These are phyloP conservation scores for Hassar affinis DNA, from an alignment of 2,113 vertebrate genomes.

Conservation along the genomic window DNA sequence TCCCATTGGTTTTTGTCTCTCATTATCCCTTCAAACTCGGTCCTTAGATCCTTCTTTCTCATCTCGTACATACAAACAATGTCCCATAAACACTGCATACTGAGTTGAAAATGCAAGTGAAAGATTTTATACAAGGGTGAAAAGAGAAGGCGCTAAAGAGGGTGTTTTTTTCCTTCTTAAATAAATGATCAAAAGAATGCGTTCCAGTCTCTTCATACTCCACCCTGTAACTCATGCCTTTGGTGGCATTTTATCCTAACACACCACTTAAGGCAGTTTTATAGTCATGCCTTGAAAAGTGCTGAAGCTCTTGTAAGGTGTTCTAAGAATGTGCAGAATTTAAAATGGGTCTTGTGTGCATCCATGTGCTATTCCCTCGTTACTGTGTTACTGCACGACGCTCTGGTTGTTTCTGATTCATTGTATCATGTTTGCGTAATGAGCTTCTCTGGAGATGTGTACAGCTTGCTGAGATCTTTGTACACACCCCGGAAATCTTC, in stretches of 20 bases:
- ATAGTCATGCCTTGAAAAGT: neutral
- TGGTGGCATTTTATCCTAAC: neutral
- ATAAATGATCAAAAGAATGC: constrained; percentile 6
- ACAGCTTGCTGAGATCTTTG: constrained; percentile 60
- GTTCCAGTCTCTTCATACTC: neutral
- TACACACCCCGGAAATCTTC: constrained; percentile 53
- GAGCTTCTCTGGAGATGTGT: constrained; percentile 64
- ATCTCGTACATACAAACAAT: neutral
- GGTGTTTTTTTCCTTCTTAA: neutral
- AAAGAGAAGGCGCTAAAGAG: neutral
- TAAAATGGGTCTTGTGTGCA: no score
- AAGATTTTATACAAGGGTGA: neutral
- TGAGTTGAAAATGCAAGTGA: neutral
- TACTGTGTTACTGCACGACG: constrained; percentile 4
- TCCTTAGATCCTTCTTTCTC: neutral
- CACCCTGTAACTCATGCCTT: neutral
- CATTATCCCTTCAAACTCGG: neutral
- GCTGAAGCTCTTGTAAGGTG: neutral
- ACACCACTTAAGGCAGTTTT: neutral
- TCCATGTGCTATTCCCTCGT: constrained; percentile 12
- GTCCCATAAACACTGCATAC: constrained; percentile 12
- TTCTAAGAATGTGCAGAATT: neutral
- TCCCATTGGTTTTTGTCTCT: neutral
- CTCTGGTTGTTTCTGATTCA: constrained; percentile 42
- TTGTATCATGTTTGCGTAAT: constrained; percentile 57